Evolutionary conservation across 35 echinoderm and acorn worm species (phyloP).

Genomic region (Anneissia japonica): DNA sequence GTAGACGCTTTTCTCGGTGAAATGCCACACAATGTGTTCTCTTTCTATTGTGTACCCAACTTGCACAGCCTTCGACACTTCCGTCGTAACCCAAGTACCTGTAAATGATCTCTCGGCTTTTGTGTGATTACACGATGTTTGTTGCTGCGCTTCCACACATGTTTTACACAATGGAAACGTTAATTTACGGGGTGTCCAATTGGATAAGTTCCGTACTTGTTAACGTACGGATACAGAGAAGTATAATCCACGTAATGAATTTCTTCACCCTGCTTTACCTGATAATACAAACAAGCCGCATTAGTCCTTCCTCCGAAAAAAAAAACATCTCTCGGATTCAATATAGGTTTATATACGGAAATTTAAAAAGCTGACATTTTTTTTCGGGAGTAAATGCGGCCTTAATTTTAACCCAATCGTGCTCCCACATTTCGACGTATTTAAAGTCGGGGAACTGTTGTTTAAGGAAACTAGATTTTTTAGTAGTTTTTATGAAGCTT

Average conservation of each 20-base stretch:
- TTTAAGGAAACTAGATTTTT: not conserved
- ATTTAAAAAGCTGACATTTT: not conserved
- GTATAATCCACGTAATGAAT: not conserved
- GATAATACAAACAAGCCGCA: not conserved
- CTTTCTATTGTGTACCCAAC: no score
- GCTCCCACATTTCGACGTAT: slow-evolving; percentile 35
- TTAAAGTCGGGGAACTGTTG: not conserved
- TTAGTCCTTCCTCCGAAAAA: not conserved
- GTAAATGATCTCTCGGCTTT: no score
- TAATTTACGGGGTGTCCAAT: no score
- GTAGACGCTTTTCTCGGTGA: no score
- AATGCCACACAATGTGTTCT: no score
- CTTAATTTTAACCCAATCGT: slow-evolving; percentile 7
- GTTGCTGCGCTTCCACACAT: no score
- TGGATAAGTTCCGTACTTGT: not conserved
- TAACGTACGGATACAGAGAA: not conserved
- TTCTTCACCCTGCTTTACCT: not conserved
- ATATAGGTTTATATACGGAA: no score
- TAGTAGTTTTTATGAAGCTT: not conserved
- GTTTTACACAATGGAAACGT: no score
- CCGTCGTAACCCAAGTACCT: no score
- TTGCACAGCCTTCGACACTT: no score
- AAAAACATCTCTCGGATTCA: no score
- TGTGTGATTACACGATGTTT: no score
- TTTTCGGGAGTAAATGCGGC: not conserved